These are phyloP conservation scores for Enhydra lutris DNA, from an alignment of 2,113 vertebrate species.

Conservation along the genomic window DNA sequence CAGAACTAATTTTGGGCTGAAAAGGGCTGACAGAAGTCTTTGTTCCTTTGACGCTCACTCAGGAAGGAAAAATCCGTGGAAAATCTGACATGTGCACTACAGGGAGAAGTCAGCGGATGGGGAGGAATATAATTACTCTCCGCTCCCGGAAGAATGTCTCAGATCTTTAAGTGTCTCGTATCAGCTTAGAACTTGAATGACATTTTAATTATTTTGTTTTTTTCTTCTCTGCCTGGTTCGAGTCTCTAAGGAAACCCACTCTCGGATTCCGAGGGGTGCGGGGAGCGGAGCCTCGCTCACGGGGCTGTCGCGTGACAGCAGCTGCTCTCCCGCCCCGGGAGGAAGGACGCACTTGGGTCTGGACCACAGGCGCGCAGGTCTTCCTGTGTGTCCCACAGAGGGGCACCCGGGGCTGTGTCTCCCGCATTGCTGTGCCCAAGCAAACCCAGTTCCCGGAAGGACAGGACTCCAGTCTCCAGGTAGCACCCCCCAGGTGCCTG, in stretches of 20 bases:
- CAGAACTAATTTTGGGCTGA: conserved; percentile 83
- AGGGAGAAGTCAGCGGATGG: conserved; percentile 80
- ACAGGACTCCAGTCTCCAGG: background rate
- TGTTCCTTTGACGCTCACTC: conserved; percentile 84
- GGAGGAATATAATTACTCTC: conserved; percentile 83
- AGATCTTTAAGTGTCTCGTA: conserved; percentile 82
- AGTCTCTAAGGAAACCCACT: conserved; percentile 71
- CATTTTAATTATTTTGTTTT: conserved; percentile 83
- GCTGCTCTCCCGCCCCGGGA: background rate
- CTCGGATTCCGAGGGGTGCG: background rate
- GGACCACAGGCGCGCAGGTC: background rate
- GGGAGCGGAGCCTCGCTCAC: background rate
- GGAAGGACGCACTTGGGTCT: background rate
- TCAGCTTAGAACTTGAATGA: conserved; percentile 80
- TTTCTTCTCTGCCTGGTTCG: conserved; percentile 60
- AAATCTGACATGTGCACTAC: conserved; percentile 83
- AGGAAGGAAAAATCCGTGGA: conserved; percentile 73
- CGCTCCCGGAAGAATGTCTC: conserved; percentile 77
- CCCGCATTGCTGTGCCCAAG: background rate
- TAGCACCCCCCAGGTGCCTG: accelerated
- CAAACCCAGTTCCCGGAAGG: background rate
- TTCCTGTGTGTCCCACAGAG: accelerated
- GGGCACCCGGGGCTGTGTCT: background rate
- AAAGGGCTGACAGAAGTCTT: conserved; percentile 84
- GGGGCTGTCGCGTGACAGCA: background rate